These are phyloP conservation scores for Rhodinocichla rosea DNA, from an alignment of 2,113 vertebrate genomes.

Conservation along the genomic window DNA sequence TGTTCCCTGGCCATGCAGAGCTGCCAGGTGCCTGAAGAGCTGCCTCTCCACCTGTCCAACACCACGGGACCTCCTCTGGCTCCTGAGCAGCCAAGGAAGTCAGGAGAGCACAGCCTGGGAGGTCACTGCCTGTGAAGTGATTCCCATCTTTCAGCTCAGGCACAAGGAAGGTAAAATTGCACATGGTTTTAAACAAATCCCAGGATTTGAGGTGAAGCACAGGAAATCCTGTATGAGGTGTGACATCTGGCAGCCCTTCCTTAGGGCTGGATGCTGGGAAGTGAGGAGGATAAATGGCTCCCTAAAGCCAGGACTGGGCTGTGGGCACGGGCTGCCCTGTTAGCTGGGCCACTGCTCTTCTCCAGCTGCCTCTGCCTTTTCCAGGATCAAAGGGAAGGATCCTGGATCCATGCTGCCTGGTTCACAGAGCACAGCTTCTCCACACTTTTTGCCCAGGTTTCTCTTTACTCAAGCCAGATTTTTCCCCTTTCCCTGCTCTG, in stretches of 20 bases:
- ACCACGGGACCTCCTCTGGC: rapidly evolving
- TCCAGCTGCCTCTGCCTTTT: background rate
- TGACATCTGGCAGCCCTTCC: background rate
- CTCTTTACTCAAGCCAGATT: background rate
- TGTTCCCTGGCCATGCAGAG: no score
- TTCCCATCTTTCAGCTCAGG: background rate
- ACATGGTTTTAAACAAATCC: background rate
- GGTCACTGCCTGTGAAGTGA: background rate
- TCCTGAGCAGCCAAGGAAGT: background rate
- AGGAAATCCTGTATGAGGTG: background rate
- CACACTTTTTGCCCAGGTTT: background rate
- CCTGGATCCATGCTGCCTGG: background rate
- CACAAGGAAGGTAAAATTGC: background rate
- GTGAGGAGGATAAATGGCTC: background rate
- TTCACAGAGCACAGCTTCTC: background rate
- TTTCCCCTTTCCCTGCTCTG: background rate
- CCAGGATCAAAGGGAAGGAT: background rate
- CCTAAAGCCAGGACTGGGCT: background rate
- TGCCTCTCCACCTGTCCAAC: background rate
- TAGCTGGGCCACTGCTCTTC: background rate
- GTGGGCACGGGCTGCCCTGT: rapidly evolving
- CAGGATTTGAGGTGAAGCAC: background rate
- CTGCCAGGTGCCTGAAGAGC: background rate
- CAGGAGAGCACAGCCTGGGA: background rate
- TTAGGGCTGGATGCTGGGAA: background rate